Evolutionary conservation across 2,888 invertebrate genomes (phyloP), one percentile per base, ranked within the genome.

Genomic region (Ypsolopha scabrella): DNA sequence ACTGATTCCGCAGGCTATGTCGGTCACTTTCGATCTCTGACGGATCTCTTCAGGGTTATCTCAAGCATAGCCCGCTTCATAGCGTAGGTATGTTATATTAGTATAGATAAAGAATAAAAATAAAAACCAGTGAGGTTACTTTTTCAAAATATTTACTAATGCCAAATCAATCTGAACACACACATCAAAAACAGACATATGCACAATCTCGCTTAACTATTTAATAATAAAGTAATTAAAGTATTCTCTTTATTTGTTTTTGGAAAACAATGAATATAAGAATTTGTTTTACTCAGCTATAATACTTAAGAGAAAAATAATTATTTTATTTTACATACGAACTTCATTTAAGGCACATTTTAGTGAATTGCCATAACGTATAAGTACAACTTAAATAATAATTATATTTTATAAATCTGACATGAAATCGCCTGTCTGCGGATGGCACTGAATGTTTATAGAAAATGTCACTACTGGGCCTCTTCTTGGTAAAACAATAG

Each of bases 141-240:
- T 76, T 82, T 81, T 80, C 68, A 68, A 75, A 80, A 79, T 82
- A 81, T 86, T 83, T 86, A 83, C 85, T 85, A 81, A 80, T 82
- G 72, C 81, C 80, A 83, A 85, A 83, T 85, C 82, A 81, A 80
- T 83, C 82, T 77, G 80, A 81, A 73, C 49, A 81, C 85, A 85
- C 85, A 83, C 85, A 79, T 82, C 80, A 83, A 83, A 49, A 83
- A 83, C 85, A 82, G 80, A 85, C 85, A 81, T 83, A 83, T 83
- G 82, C 85, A 83, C 83, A 80, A 83, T 86, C 85, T 85, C 81
- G 69, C 85, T 75, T 85, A 85, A 73, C 75, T 80, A 80, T 70
- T 14, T 36, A 52, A 39, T 48, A 36, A 49, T 45, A 50, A 63
- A 62, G 65, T 65, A 71, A 72, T 72, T 72, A 70, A 74, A 71